Conservation (phyloP, 2,797 vertebrate genomes). For the Catamblyrhynchus diadema region DNA sequence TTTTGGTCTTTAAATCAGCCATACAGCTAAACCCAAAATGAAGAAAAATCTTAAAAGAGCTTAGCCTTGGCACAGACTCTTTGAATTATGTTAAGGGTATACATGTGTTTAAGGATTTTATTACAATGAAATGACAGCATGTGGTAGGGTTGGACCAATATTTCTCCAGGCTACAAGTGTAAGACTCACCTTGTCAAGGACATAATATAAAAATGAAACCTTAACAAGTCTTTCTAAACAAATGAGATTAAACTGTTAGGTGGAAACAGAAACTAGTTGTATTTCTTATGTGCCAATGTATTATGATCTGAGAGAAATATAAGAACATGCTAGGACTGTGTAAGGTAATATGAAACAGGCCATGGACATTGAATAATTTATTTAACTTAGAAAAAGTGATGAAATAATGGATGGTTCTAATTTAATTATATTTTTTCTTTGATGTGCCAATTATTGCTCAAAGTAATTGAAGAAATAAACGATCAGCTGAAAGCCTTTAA, state of each 20-base stretch:
- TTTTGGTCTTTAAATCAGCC: background rate
- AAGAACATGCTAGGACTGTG: background rate
- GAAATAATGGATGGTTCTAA: background rate
- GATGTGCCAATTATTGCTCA: background rate
- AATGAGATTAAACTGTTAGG: background rate
- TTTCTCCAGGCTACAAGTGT: background rate
- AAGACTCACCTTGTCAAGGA: background rate
- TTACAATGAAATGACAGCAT: background rate
- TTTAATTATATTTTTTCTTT: background rate
- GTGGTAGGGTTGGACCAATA: background rate
- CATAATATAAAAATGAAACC: background rate
- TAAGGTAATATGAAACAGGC: background rate
- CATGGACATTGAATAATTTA: background rate
- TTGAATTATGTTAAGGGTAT: background rate
- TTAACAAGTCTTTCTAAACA: background rate
- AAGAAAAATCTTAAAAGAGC: background rate
- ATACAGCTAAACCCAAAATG: background rate
- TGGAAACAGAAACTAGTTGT: background rate
- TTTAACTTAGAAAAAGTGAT: background rate
- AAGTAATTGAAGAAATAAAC: background rate
- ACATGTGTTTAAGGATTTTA: background rate
- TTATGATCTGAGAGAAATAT: background rate
- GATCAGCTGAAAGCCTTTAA: background rate
- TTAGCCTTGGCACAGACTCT: background rate
- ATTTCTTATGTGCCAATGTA: background rate